Base-by-base conservation (phyloP, 2,888 invertebrate species). In the Panopea generosa region DNA sequence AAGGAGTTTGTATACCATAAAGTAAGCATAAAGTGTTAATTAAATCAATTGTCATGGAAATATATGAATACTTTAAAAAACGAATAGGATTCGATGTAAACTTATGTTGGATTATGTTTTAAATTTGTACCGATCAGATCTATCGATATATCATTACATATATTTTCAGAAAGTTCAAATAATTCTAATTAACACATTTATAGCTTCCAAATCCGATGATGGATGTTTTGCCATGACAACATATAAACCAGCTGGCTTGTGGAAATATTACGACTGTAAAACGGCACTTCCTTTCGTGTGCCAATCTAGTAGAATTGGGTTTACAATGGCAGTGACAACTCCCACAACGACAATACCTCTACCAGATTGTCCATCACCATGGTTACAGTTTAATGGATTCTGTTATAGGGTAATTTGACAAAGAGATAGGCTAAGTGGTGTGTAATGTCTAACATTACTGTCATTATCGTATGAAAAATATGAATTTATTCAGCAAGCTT, bases 201-300 rank as follows among this genome's bases (percentile, higher is more conserved):
- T 38, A 57, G 40, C 9, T 6, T 22, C 20, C 16, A 16, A 20
- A 20, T 16, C 9, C 3, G 40, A 18, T 2, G 59, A 53, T 27
- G 40, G 50, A 18, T 78, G 78, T 63, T 75, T 74, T 65, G 74
- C 77, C 11, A 78, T 86, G 71, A 65, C 77, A 4, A 73, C 82
- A 2, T 57, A 62, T 11, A 72, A 55, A 22, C 86, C 86, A 9
- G 62, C 84, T 18, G 87, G 87, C 9, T 49, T 87, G 33, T 87
- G 86, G 87, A 62, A 83, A 47, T 60, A 76, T 26, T 49, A 76
- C 2, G 43, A 68, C 45, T 87, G 87, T 57, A 66, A 52, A 11
- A 26, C 18, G 0, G 18, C 20, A 4, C 61, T 80, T 24, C 83
- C 84, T 0, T 86, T 59, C 14, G 47, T 78, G 6, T 78, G 78